phyloP scores from a whole-genome alignment of 2,113 vertebrate species.

The Cryptomyrus ogoouensis region DNA sequence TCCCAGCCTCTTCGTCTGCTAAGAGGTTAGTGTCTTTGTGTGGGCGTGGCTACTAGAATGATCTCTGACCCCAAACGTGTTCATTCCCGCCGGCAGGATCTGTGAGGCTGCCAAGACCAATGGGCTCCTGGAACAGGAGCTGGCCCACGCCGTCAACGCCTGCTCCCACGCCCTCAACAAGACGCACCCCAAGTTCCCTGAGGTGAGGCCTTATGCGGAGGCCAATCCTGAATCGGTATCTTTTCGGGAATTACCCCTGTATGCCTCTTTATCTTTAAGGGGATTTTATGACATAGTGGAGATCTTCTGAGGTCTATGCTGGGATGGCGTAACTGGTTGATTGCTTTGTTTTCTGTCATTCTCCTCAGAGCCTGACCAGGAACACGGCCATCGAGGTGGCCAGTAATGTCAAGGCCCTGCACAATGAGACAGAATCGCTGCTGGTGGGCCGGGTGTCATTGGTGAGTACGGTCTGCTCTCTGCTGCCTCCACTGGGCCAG shows the following conservation, averaged over 20 bases:
- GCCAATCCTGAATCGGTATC: background rate
- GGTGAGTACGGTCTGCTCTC: conserved; percentile 58
- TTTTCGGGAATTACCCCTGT: background rate
- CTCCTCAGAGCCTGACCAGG: conserved; percentile 79
- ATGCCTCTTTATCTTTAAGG: background rate
- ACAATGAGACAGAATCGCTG: conserved; percentile 92
- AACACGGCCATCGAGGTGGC: conserved; percentile 89
- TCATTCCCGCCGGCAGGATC: conserved; percentile 65
- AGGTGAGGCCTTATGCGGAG: conserved; percentile 61
- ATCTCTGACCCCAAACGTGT: background rate
- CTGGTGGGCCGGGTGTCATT: conserved; percentile 83
- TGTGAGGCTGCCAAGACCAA: conserved; percentile 93
- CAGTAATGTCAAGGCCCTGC: conserved; percentile 87
- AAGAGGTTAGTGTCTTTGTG: background rate
- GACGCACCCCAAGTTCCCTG: conserved; percentile 86
- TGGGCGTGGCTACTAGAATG: background rate
- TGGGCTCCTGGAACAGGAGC: conserved; percentile 86
- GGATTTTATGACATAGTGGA: background rate
- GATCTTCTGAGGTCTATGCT: background rate
- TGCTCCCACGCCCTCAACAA: conserved; percentile 98
- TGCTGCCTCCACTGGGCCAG: background rate
- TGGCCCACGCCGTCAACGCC: conserved; percentile 94
- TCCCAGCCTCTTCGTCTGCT: background rate
- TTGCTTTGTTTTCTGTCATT: background rate
- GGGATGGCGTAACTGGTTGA: background rate